Conservation (phyloP, 2,113 vertebrate species). For the Hippocampus guttulatus region DNA sequence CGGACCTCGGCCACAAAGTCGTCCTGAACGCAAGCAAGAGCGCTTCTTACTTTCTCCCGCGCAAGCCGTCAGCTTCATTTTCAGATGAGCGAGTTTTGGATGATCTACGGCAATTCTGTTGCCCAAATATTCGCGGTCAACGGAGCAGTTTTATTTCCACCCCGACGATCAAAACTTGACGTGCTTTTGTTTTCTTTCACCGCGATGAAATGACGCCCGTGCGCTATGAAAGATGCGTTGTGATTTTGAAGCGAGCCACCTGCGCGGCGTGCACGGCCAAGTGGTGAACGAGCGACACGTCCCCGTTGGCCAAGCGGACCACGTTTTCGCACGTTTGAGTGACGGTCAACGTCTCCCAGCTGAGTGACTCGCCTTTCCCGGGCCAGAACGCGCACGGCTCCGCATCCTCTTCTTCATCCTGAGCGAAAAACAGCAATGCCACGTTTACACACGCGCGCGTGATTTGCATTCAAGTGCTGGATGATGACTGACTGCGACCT, state of each 20-base stretch:
- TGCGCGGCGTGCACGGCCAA: slow-evolving; percentile 89
- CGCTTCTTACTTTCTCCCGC: not conserved
- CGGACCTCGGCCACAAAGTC: slow-evolving; percentile 91
- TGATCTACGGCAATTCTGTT: no score
- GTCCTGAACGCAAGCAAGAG: slow-evolving; percentile 70
- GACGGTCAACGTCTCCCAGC: slow-evolving; percentile 84
- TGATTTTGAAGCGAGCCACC: slow-evolving; percentile 61
- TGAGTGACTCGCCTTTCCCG: slow-evolving; percentile 82
- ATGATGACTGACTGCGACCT: no score
- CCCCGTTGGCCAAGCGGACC: slow-evolving; percentile 86
- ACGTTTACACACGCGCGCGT: not conserved
- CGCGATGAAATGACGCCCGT: no score
- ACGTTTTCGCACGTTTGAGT: slow-evolving; percentile 82
- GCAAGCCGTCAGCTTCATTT: not conserved
- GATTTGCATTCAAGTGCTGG: no score
- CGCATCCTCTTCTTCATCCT: slow-evolving; percentile 62
- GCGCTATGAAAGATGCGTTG: no score
- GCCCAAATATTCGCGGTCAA: no score
- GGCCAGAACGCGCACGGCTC: slow-evolving; percentile 86
- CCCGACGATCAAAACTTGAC: no score
- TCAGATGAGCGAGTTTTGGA: no score
- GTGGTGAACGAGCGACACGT: slow-evolving; percentile 86
- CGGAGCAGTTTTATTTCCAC: no score
- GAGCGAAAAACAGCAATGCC: not conserved
- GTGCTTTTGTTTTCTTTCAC: no score